A percentile compares a stretch with the other conserved stretches of the same genome.
Conservation (phyloP, 1,140 invertebrate species). For the Phocides pigmalion region DNA sequence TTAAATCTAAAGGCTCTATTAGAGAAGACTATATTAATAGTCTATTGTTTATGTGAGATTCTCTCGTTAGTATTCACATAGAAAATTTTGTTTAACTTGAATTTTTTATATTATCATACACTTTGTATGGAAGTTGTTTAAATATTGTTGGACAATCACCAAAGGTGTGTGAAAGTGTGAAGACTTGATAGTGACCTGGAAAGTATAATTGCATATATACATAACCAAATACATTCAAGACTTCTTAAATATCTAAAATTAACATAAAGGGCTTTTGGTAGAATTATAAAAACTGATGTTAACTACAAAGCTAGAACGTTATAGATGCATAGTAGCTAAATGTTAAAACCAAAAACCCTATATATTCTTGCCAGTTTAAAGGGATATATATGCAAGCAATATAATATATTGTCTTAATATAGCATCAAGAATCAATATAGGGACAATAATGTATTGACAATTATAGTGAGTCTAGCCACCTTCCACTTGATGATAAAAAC, state of each 20-base stretch:
- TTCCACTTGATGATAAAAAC: no score
- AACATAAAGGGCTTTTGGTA: conserved; percentile 25
- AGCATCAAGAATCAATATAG: neutral
- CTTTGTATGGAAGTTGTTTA: neutral
- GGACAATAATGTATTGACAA: neutral
- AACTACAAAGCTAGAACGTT: no score
- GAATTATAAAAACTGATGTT: neutral
- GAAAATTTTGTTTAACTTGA: neutral
- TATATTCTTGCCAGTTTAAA: conserved; percentile 1
- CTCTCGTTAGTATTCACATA: no score
- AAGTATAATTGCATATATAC: conserved; percentile 37
- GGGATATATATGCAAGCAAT: neutral
- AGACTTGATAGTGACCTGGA: conserved; percentile 49
- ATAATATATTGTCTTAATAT: neutral
- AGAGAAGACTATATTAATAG: conserved; percentile 1
- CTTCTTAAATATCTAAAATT: conserved; percentile 25
- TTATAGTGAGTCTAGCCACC: no score
- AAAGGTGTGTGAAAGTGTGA: conserved; percentile 38
- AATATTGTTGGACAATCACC: conserved; percentile 20
- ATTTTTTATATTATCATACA: neutral
- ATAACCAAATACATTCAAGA: conserved; percentile 34
- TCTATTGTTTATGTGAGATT: neutral
- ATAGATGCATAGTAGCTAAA: neutral
- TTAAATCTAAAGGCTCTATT: neutral
- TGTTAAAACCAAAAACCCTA: conserved; percentile 2